Evolutionary conservation across 2,797 vertebrate genomes (phyloP).

Genomic region (Dallia pectoralis): DNA sequence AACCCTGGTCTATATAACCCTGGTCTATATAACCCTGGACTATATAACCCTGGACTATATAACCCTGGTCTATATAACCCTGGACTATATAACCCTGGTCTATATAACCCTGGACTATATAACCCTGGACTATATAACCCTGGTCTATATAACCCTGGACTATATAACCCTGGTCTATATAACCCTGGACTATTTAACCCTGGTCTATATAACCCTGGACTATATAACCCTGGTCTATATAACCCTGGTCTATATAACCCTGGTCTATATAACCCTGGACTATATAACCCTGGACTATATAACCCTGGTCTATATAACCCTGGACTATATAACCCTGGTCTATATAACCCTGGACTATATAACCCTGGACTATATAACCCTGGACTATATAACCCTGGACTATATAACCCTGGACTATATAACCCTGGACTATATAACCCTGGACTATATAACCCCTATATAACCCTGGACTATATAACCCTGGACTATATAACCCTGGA

Average conservation of each 20-base stretch:
- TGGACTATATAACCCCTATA: too few species aligned
- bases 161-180: neutral
- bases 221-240: neutral
- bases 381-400: neutral
- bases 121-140: neutral
- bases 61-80: neutral
- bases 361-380: neutral
- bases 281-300: neutral
- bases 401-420: neutral
- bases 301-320: neutral
- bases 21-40: neutral
- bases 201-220: neutral
- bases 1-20: neutral
- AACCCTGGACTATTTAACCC: neutral
- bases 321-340: neutral
- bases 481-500: neutral
- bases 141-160: neutral
- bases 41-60: neutral
- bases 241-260: neutral
- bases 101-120: neutral
- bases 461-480: neutral
- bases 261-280: neutral
- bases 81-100: neutral
- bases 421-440: neutral
- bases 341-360: neutral